Base-by-base conservation (phyloP, 2,113 vertebrate species). In the Parus major region DNA sequence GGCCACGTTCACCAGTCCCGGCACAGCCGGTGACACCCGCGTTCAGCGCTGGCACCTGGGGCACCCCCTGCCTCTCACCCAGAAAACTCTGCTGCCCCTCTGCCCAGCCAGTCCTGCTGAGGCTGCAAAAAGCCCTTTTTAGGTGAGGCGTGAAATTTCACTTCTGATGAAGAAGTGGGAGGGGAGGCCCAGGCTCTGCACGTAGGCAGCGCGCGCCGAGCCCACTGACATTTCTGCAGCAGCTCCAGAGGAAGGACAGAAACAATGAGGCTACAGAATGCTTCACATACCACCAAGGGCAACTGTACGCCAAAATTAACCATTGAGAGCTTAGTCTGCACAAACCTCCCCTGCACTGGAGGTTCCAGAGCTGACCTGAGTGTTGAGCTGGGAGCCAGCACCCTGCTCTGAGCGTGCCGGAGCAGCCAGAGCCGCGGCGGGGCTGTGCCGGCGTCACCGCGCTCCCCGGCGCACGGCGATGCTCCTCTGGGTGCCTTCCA, bases 241-340 rank as follows among this genome's bases (percentile, higher is more conserved):
- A 50, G 94, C 94, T 90, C 81, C 80, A 57, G 95, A 95, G 90
- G 86, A 92, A 80, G 94, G 75, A 68, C 61, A 87, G 71, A 41
- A 96, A 96, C 84, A 96, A 96, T 91, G 85, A 77, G 68, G 79
- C 66, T 96, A 91, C 95, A 68, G 85, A 97, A 96, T 96, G 21
- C 93, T 94, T 41, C 86, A 76, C 91, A 96, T 92, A 91, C 93
- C 88, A 95, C 52, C 94, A 27, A 69, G 92, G 96, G 89, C 88
- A 96, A 96, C 80, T 93, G 85, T 7, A 63, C 28, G 91, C 85
- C 92, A 91, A 95, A 90, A 84, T 97, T 97, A 97, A 96, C 93
- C 85, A 17, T 59, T 92, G 85, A 90, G 6, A 79, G 90, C 90
- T 91, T 80, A 24, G 78, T 4, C 82, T 59, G 84, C 93, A 47